phyloP scores from a whole-genome alignment of 2,888 invertebrate genomes.

The Orthonevra nobilis region DNA sequence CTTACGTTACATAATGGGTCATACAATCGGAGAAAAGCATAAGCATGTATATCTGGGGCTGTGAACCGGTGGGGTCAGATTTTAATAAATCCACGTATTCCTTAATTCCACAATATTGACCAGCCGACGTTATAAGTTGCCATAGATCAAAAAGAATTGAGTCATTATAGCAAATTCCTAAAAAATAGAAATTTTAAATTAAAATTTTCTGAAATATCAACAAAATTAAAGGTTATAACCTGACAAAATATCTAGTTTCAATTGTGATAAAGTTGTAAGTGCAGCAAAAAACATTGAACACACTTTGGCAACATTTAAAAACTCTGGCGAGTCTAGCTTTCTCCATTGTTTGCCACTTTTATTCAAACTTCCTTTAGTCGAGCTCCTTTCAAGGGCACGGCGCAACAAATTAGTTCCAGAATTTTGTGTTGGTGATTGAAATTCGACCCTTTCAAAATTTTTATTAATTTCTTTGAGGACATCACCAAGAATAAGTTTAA shows the following conservation, averaged over 20 bases:
- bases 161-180: slow-evolving; percentile 96
- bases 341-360: slow-evolving; percentile 83
- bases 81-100: slow-evolving; percentile 92
- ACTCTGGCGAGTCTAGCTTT: slow-evolving; percentile 90
- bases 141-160: slow-evolving; percentile 94
- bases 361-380: slow-evolving; percentile 80
- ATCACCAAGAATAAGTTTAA: slow-evolving; percentile 83
- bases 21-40: slow-evolving; percentile 96
- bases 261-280: slow-evolving; percentile 92
- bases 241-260: slow-evolving; percentile 95
- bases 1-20: slow-evolving; percentile 97
- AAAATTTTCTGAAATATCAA: not conserved
- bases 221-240: slow-evolving; percentile 81
- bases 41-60: slow-evolving; percentile 95
- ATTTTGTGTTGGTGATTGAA: slow-evolving; percentile 76
- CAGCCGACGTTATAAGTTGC: slow-evolving; percentile 93
- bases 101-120: slow-evolving; percentile 93
- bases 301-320: slow-evolving; percentile 90
- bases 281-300: slow-evolving; percentile 96
- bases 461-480: slow-evolving; percentile 77
- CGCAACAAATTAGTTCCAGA: slow-evolving; percentile 82
- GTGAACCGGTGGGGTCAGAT: slow-evolving; percentile 88
- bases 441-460: slow-evolving; percentile 78
- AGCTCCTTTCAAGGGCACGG: slow-evolving; percentile 83
- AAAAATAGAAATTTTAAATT: not conserved